Conservation (phyloP, 2,888 invertebrate genomes). For the Thelaira solivaga region DNA sequence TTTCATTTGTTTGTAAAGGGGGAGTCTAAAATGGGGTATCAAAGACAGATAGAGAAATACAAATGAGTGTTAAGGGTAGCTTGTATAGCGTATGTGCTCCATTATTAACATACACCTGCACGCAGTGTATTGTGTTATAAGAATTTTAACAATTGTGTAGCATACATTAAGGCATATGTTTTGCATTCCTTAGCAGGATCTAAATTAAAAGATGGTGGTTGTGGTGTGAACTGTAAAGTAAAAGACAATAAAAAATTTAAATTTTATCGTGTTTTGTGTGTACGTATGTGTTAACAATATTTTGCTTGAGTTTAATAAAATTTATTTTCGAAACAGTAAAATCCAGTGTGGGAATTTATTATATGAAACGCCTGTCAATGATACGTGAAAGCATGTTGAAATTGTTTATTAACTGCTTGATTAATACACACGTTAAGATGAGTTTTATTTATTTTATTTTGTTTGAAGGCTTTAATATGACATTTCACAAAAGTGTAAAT, state of each 20-base stretch:
- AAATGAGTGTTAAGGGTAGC: neutral
- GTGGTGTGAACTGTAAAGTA: neutral
- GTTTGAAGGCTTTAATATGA: too few species aligned
- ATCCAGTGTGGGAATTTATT: neutral
- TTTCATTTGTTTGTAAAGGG: neutral
- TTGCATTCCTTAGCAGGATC: conserved; percentile 28
- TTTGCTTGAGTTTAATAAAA: too few species aligned
- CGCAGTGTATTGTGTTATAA: neutral
- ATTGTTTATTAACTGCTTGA: neutral
- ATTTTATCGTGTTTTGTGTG: too few species aligned
- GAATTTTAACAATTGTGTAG: conserved; percentile 19
- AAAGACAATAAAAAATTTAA: too few species aligned
- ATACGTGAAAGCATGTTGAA: neutral
- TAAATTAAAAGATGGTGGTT: too few species aligned
- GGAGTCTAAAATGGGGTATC: neutral
- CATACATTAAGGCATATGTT: conserved; percentile 31
- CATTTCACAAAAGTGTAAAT: too few species aligned
- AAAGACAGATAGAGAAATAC: neutral
- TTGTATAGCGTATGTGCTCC: neutral
- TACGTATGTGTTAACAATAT: too few species aligned
- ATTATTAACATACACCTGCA: neutral
- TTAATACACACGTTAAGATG: neutral
- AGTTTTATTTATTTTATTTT: neutral
- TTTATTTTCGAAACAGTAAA: too few species aligned
- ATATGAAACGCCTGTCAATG: neutral